Percentiles rank a stretch among this genome's conserved stretches.
phyloP scores from a whole-genome alignment of 2,113 vertebrate genomes.

The Corydoras sp. region DNA sequence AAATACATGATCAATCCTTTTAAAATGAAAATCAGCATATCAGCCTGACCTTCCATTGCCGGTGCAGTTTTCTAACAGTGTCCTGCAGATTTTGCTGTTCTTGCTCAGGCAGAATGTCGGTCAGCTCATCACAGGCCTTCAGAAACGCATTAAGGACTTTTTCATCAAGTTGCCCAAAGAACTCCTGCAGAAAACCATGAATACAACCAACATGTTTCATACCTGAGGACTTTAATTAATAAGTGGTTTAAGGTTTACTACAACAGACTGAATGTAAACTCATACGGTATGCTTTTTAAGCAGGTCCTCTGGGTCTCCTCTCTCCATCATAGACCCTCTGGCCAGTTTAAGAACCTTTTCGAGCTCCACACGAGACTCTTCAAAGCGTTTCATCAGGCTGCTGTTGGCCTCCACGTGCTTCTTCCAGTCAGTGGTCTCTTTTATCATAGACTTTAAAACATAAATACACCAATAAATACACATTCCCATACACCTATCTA shows the following conservation, averaged over 20 bases:
- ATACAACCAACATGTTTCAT: conserved; percentile 5
- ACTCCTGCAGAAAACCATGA: conserved; percentile 70
- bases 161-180: conserved; percentile 90
- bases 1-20: too few species aligned
- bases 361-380: conserved; percentile 88
- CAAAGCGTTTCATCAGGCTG: conserved; percentile 91
- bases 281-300: conserved; percentile 86
- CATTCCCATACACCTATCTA: neutral
- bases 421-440: conserved; percentile 87
- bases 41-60: conserved; percentile 88
- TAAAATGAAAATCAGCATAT: too few species aligned
- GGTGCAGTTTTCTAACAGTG: conserved; percentile 88
- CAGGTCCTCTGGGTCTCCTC: conserved; percentile 86
- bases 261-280: conserved; percentile 15
- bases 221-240: neutral
- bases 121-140: conserved; percentile 95
- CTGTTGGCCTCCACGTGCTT: conserved; percentile 87
- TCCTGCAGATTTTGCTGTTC: conserved; percentile 90
- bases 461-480: conserved; percentile 1
- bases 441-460: conserved; percentile 73
- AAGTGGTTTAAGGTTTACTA: neutral
- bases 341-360: conserved; percentile 86
- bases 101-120: conserved; percentile 91
- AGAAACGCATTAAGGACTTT: conserved; percentile 87
- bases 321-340: conserved; percentile 78